Evolutionary conservation across 2,797 vertebrate genomes (phyloP).

Genomic region (Clangula hyemalis): DNA sequence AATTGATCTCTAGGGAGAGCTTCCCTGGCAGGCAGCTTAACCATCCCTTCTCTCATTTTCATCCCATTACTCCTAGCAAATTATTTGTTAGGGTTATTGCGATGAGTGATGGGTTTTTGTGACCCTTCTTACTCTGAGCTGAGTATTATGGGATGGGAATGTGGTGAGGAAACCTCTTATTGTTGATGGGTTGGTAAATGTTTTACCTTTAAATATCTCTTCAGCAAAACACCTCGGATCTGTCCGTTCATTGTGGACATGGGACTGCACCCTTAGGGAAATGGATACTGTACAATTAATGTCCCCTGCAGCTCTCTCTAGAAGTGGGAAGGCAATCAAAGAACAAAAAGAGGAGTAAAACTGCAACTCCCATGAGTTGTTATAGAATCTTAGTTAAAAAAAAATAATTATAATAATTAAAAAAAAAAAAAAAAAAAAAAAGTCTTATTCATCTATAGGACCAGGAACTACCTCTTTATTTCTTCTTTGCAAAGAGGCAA

Average conservation of each 20-base stretch:
- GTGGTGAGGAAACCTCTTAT: not conserved
- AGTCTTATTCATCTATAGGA: not conserved
- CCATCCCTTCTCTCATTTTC: constrained; percentile 2
- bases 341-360: not conserved
- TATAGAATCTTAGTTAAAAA: not conserved
- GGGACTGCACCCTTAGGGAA: constrained; percentile 46
- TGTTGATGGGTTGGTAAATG: constrained; percentile 57
- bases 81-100: constrained; percentile 12
- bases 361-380: not conserved
- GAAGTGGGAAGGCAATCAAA: not conserved
- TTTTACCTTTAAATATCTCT: constrained; percentile 58
- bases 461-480: not conserved
- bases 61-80: constrained; percentile 13
- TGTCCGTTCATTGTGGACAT: constrained; percentile 3
- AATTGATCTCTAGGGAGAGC: not conserved
- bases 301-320: not conserved
- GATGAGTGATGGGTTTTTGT: not conserved
- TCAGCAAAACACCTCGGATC: constrained; percentile 44
- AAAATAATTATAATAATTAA: not conserved
- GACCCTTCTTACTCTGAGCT: not conserved
- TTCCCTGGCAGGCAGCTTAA: not conserved
- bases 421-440: not conserved
- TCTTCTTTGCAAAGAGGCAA: not conserved
- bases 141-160: not conserved
- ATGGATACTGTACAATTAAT: constrained; percentile 51